Evolutionary conservation across 1,140 invertebrate species (phyloP).

Genomic region (Vollenhovia emeryi): DNA sequence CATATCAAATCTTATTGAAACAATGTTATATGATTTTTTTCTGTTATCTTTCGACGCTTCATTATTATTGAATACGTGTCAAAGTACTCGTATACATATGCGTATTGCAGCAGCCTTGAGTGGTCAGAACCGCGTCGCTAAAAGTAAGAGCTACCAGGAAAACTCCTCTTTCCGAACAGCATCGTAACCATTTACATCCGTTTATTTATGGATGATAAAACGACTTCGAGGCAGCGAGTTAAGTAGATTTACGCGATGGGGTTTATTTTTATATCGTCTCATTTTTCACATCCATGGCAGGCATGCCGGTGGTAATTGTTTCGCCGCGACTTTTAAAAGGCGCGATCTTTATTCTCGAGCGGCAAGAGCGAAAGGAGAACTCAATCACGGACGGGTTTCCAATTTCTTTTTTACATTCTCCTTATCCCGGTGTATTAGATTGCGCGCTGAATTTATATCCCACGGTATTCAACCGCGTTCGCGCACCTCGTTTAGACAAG

Average conservation of each 20-base stretch:
- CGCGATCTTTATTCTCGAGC: background rate
- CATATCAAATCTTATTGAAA: no score
- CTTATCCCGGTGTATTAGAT: background rate
- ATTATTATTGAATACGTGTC: background rate
- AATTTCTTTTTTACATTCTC: background rate
- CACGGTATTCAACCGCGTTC: background rate
- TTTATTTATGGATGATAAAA: slow-evolving; percentile 40
- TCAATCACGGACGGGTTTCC: background rate
- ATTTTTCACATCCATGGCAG: background rate
- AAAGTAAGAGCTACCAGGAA: background rate
- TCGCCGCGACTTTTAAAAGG: background rate
- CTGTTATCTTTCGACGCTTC: background rate
- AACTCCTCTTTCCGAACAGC: slow-evolving; percentile 12
- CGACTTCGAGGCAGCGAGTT: background rate
- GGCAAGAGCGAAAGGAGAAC: background rate
- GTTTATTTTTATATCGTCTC: background rate
- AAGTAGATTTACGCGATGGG: background rate
- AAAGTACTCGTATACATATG: background rate
- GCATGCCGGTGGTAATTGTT: background rate
- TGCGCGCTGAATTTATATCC: background rate
- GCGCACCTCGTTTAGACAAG: slow-evolving; percentile 15
- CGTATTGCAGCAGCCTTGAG: background rate
- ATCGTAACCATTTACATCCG: slow-evolving; percentile 20
- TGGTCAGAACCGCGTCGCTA: background rate
- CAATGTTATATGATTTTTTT: background rate